phyloP scores from a whole-genome alignment of 2,888 invertebrate species.

The Tipula unca region DNA sequence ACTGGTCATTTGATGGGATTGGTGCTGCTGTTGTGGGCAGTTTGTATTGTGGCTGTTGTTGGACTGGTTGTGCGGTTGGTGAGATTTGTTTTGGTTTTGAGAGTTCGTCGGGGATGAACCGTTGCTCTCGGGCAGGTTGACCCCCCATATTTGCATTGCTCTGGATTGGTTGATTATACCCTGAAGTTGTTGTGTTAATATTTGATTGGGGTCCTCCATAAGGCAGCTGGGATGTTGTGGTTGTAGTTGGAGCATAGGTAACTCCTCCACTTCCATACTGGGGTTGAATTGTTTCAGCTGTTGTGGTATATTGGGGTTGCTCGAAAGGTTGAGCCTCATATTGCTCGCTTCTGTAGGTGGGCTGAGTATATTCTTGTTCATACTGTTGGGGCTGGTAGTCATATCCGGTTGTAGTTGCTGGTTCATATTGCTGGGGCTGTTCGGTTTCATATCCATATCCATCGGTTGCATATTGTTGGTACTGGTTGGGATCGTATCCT shows the following conservation, averaged over 20 bases:
- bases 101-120: slow-evolving; percentile 23
- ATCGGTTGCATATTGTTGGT: slow-evolving; percentile 18
- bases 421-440: slow-evolving; percentile 28
- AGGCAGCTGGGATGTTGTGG: slow-evolving; percentile 16
- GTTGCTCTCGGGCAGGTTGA: slow-evolving; percentile 27
- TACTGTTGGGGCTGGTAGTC: slow-evolving; percentile 38
- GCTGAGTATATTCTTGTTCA: slow-evolving; percentile 27
- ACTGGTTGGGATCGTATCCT: slow-evolving; percentile 17
- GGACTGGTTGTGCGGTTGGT: slow-evolving; percentile 25
- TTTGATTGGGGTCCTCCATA: neutral
- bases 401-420: slow-evolving; percentile 33
- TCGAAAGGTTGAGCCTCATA: neutral
- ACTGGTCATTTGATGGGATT: slow-evolving; percentile 27
- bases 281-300: neutral
- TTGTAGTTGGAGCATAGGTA: slow-evolving; percentile 23
- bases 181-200: slow-evolving; percentile 15
- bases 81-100: slow-evolving; percentile 22
- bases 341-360: slow-evolving; percentile 31
- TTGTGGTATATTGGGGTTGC: neutral
- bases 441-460: neutral
- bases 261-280: slow-evolving; percentile 27
- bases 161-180: slow-evolving; percentile 35
- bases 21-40: slow-evolving; percentile 24
- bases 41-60: slow-evolving; percentile 26
- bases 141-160: slow-evolving; percentile 40